These are phyloP conservation scores for Aramus guarauna DNA, from an alignment of 2,113 vertebrate species.

Conservation along the genomic window DNA sequence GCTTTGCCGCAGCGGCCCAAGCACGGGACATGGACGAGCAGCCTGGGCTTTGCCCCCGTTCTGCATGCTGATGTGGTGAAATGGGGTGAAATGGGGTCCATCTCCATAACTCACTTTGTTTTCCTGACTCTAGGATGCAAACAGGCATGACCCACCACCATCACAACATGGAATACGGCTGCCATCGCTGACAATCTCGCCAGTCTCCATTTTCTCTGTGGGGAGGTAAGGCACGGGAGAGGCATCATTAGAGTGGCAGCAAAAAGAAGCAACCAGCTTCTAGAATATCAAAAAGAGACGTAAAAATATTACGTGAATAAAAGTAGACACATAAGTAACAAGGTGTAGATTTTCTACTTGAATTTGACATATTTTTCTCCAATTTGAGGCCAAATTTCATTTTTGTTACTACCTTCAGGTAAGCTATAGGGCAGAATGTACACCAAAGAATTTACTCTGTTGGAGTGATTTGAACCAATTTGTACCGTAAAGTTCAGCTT, in stretches of 20 bases:
- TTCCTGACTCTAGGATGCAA: neutral
- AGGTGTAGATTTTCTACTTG: neutral
- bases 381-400: neutral
- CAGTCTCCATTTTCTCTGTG: neutral
- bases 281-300: neutral
- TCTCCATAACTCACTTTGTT: neutral
- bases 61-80: neutral
- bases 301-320: neutral
- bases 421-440: neutral
- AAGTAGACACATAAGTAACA: neutral
- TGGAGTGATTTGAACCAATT: neutral
- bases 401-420: neutral
- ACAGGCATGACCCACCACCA: too few species aligned
- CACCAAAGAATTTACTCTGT: neutral
- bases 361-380: neutral
- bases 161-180: neutral
- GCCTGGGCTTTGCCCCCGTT: neutral
- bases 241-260: neutral
- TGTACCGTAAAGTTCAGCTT: rapidly evolving
- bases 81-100: neutral
- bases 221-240: neutral
- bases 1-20: neutral
- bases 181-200: rapidly evolving
- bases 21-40: neutral
- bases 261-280: neutral